A percentile compares a stretch with the other conserved stretches of the same genome.
Evolutionary conservation across 2,797 vertebrate species (phyloP).

Genomic region (Tamandua tetradactyla): DNA sequence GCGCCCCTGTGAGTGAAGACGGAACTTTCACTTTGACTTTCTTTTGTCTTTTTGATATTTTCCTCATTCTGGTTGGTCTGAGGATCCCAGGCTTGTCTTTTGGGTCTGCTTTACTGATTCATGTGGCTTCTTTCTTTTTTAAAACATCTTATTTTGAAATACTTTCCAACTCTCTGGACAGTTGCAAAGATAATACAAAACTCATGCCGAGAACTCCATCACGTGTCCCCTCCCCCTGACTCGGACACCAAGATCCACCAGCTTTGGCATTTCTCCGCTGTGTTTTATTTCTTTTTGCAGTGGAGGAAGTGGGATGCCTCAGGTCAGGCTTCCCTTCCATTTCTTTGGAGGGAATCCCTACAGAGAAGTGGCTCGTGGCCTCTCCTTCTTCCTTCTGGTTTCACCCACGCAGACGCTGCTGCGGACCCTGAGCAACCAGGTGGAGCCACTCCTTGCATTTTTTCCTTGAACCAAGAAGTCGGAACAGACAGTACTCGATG

Average conservation of each 20-base stretch:
- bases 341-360: background rate
- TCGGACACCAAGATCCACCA: no score
- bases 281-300: background rate
- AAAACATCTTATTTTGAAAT: no score
- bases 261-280: no score
- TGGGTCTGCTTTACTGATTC: background rate
- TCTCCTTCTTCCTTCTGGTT: background rate
- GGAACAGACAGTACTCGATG: background rate
- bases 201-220: no score
- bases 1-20: background rate
- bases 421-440: background rate
- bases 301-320: background rate
- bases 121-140: no score
- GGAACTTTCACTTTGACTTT: background rate
- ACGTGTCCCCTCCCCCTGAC: no score
- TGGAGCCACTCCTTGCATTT: background rate
- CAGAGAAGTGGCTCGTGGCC: background rate
- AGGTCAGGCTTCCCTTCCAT: background rate
- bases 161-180: no score
- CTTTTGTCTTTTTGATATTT: background rate
- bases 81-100: background rate
- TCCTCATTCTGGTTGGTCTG: background rate
- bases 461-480: conserved; percentile 36
- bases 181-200: no score
- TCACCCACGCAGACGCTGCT: background rate